Evolutionary conservation across 2,888 invertebrate species (phyloP), one percentile per base, ranked within the genome.

Genomic region (Odontocolon sp.): DNA sequence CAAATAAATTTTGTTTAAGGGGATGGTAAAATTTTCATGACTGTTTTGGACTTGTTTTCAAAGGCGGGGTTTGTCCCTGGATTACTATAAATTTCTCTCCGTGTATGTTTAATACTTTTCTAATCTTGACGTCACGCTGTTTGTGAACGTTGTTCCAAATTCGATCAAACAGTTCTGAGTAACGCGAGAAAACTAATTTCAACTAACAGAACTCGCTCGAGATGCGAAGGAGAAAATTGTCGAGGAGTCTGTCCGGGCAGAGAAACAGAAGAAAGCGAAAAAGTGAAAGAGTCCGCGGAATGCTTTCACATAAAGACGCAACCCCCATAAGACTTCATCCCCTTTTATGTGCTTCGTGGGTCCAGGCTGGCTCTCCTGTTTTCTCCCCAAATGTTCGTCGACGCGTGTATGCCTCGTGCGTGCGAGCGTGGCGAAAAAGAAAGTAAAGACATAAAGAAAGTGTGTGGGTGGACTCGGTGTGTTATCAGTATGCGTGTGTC

Each of bases 261-360:
- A 47, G 28, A 54, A n/a, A 38, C 36, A 14, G 18, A 57, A 54
- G 54, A 57, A 18, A 9, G 40, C 28, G 64, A 72, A 52, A 56
- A 50, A 52, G 86, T 85, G 50, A 61, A 64, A 85, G 86, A 88
- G 85, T 85, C 86, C 85, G 83, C 87, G 87, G 87, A 89, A 89
- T 87, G 88, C 87, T 87, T 84, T 85, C 86, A 83, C 87, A 87
- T 87, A 88, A 88, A 88, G 86, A 87, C 87, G 84, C 87, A 86
- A 87, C 86, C 86, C 63, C 72, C 72, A 67, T 67, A 78, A 75
- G 75, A 77, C 64, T 77, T 68, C 57, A 71, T 78, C 70, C 77
- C 71, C 76, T 69, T 78, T 80, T 77, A 59, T 64, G 69, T 59
- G 73, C 68, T 73, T 38, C 54, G 63, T 69, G 71, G 61, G 70